Conservation (phyloP, 2,888 invertebrate species). For the Drosophila suboccidentalis region DNA sequence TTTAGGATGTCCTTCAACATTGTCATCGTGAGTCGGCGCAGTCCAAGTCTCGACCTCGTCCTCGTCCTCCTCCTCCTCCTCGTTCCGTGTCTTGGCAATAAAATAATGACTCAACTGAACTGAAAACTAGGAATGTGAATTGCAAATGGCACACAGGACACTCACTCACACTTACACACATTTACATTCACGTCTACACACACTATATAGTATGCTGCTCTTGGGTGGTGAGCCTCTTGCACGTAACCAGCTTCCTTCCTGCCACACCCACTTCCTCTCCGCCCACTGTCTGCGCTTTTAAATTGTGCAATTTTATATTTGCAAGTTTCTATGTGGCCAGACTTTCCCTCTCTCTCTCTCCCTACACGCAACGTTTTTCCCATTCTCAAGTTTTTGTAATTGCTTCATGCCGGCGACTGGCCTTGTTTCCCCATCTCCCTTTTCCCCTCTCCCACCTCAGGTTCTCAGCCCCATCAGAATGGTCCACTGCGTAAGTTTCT, state of each 20-base stretch:
- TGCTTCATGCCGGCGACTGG: slow-evolving; percentile 67
- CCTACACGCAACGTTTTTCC: slow-evolving; percentile 10
- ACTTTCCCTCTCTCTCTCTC: slow-evolving; percentile 31
- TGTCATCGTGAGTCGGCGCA: slow-evolving; percentile 70
- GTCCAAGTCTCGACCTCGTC: slow-evolving; percentile 31
- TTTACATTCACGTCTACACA: slow-evolving; percentile 21
- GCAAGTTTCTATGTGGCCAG: slow-evolving; percentile 70
- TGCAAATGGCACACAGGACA: slow-evolving; percentile 73
- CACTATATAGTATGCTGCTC: slow-evolving; percentile 16
- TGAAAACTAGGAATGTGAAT: slow-evolving; percentile 82
- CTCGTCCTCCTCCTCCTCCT: slow-evolving; percentile 35
- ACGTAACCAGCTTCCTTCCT: slow-evolving; percentile 56
- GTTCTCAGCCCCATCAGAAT: slow-evolving; percentile 1
- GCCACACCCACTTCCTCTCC: slow-evolving; percentile 16
- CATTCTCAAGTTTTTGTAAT: slow-evolving; percentile 61
- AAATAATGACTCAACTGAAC: slow-evolving; percentile 83
- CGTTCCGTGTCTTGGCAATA: slow-evolving; percentile 74
- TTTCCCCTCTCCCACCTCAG: background rate
- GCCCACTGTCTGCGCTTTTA: slow-evolving; percentile 61
- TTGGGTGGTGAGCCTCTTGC: slow-evolving; percentile 59
- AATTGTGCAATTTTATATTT: slow-evolving; percentile 81
- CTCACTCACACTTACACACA: slow-evolving; percentile 30
- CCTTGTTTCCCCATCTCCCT: slow-evolving; percentile 33
- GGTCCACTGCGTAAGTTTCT: slow-evolving; percentile 53
- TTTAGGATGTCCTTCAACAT: slow-evolving; percentile 47